Evolutionary conservation across 2,113 vertebrate species (phyloP).

Genomic region (Nyctibius bracteatus): DNA sequence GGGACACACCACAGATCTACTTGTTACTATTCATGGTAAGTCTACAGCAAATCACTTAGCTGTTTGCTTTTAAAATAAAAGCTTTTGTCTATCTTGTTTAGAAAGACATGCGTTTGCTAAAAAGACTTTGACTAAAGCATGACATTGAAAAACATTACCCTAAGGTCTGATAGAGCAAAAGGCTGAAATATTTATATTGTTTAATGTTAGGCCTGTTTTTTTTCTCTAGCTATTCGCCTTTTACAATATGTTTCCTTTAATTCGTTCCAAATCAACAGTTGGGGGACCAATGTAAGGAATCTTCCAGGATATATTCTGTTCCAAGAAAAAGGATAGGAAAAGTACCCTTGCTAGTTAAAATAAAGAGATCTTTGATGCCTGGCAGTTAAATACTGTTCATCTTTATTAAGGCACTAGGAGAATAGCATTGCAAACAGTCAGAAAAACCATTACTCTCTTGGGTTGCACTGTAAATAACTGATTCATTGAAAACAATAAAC

Average conservation of each 20-base stretch:
- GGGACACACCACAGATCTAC: constrained; percentile 5
- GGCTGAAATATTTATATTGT: constrained; percentile 43
- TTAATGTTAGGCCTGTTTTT: constrained; percentile 18
- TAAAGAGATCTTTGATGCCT: constrained; percentile 6
- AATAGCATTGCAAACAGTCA: background rate
- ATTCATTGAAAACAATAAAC: background rate
- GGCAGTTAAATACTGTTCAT: constrained; percentile 4
- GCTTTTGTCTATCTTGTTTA: constrained; percentile 49
- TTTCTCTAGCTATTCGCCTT: constrained; percentile 3
- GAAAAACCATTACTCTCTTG: background rate
- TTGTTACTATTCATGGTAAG: constrained; percentile 66
- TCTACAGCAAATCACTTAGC: constrained; percentile 55
- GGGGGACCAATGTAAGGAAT: background rate
- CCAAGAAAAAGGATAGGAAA: background rate
- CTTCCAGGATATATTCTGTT: constrained; percentile 13
- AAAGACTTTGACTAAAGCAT: constrained; percentile 62
- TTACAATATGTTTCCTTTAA: constrained; percentile 37
- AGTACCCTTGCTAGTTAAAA: background rate
- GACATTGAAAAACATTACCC: constrained; percentile 61
- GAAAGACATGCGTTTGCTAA: constrained; percentile 20
- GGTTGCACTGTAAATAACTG: background rate
- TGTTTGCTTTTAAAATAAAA: constrained; percentile 67
- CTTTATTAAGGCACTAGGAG: constrained; percentile 13
- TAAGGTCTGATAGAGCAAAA: constrained; percentile 47
- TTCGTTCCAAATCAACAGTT: constrained; percentile 34